Evolutionary conservation across 2,888 invertebrate species (phyloP).

Genomic region (Chrysodeixis includens): DNA sequence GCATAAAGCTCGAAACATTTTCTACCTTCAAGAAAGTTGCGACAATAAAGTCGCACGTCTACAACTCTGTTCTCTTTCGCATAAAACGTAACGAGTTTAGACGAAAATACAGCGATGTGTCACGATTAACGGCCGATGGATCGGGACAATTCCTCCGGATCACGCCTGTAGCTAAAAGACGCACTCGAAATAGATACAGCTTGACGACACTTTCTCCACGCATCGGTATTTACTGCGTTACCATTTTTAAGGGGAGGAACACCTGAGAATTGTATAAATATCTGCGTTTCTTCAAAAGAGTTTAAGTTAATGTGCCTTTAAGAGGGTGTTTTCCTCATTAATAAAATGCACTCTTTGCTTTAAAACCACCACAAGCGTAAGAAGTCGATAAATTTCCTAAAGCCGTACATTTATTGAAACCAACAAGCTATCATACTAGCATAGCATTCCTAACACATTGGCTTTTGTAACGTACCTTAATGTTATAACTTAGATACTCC

Average conservation of each 20-base stretch:
- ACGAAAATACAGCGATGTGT: conserved; percentile 73
- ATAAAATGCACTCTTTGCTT: too few species aligned
- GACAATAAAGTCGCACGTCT: conserved; percentile 47
- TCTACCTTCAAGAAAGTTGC: conserved; percentile 16
- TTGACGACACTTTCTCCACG: conserved; percentile 37
- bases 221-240: conserved; percentile 36
- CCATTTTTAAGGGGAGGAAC: background rate
- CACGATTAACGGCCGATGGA: conserved; percentile 64
- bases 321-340: too few species aligned
- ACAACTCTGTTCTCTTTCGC: conserved; percentile 44
- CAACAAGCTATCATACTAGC: too few species aligned
- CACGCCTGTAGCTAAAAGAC: conserved; percentile 37
- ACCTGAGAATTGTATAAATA: background rate
- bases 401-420: too few species aligned
- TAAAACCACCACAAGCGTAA: too few species aligned
- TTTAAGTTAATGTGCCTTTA: too few species aligned
- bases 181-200: conserved; percentile 48
- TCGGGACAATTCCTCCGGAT: conserved; percentile 52
- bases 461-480: too few species aligned
- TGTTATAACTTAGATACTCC: too few species aligned
- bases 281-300: background rate
- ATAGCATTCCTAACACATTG: too few species aligned
- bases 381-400: too few species aligned
- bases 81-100: conserved; percentile 63
- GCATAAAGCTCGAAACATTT: background rate